Percentiles rank a stretch among this genome's conserved stretches.
These are phyloP conservation scores for Stegodyphus dumicola DNA, from an alignment of 1,140 invertebrate species.

Conservation along the genomic window DNA sequence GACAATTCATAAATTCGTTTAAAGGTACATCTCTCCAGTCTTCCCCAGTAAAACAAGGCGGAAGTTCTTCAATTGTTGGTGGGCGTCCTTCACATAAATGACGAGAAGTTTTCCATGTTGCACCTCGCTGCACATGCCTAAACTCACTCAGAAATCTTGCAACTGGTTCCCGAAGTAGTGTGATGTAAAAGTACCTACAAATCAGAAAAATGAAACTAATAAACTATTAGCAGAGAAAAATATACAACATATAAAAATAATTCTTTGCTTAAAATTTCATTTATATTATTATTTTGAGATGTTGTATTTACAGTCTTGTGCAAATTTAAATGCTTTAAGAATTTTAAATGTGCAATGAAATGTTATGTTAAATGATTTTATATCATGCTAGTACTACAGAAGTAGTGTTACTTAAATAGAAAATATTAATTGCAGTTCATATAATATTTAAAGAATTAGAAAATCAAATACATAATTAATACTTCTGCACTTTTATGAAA, in stretches of 20 bases:
- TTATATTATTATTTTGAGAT: too few relatives aligned
- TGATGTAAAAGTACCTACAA: constrained; percentile 93
- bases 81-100: constrained; percentile 88
- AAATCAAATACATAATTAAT: too few relatives aligned
- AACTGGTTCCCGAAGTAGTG: constrained; percentile 92
- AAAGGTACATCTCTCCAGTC: constrained; percentile 76
- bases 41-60: constrained; percentile 71
- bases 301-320: background rate
- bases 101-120: constrained; percentile 88
- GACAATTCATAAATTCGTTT: constrained; percentile 89
- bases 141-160: constrained; percentile 92
- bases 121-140: constrained; percentile 94
- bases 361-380: too few relatives aligned
- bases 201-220: constrained; percentile 13
- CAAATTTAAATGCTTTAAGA: too few relatives aligned
- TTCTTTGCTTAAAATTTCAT: too few relatives aligned
- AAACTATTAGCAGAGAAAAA: background rate
- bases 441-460: too few relatives aligned
- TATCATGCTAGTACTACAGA: too few relatives aligned
- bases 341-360: too few relatives aligned
- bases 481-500: too few relatives aligned
- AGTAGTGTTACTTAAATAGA: too few relatives aligned
- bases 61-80: constrained; percentile 74
- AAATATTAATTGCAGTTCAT: too few relatives aligned
- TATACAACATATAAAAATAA: too few relatives aligned